phyloP scores from a whole-genome alignment of 2,888 invertebrate species.

The Nipponacmea schrenckii region DNA sequence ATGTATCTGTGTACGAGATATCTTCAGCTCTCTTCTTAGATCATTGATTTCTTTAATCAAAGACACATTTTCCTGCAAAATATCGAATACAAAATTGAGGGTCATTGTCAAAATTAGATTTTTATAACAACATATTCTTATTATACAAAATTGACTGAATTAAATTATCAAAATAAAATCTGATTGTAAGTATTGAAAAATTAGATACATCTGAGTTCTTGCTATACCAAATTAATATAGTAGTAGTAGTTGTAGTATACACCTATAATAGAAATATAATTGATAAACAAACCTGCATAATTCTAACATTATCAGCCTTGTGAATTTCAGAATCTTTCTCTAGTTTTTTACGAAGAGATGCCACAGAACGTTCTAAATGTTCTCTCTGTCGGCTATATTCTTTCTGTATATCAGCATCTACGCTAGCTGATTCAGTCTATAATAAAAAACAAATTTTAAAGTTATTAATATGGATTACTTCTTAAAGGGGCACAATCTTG shows the following conservation, averaged over 20 bases:
- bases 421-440: slow-evolving; percentile 65
- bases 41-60: slow-evolving; percentile 83
- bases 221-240: background rate
- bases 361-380: slow-evolving; percentile 79
- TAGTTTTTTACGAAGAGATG: slow-evolving; percentile 71
- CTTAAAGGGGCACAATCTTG: too few relatives aligned
- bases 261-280: background rate
- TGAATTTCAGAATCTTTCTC: slow-evolving; percentile 69
- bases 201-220: too few relatives aligned
- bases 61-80: slow-evolving; percentile 78
- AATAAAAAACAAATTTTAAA: background rate
- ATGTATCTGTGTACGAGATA: slow-evolving; percentile 75
- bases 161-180: too few relatives aligned
- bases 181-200: too few relatives aligned
- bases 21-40: slow-evolving; percentile 77
- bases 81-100: too few relatives aligned
- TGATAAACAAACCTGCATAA: slow-evolving; percentile 72
- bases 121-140: too few relatives aligned
- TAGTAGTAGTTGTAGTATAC: background rate
- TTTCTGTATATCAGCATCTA: slow-evolving; percentile 69
- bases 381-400: slow-evolving; percentile 79
- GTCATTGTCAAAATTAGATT: too few relatives aligned
- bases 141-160: too few relatives aligned
- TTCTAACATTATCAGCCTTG: slow-evolving; percentile 73
- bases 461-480: too few relatives aligned